Evolutionary conservation across 2,888 invertebrate genomes (phyloP).

Genomic region (Drosophila antonietae): DNA sequence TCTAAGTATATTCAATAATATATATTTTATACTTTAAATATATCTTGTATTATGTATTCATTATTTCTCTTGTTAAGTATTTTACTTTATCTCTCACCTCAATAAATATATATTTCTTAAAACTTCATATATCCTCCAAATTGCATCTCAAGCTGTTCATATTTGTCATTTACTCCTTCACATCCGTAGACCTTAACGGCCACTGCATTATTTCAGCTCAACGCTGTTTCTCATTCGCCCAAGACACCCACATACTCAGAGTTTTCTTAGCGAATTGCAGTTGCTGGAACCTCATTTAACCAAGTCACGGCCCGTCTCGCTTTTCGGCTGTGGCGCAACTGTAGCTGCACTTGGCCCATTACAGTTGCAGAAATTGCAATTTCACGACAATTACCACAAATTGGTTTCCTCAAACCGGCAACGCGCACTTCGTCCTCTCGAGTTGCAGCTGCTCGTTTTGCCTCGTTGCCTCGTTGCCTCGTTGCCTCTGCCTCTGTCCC

Average conservation of each 20-base stretch:
- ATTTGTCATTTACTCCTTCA: conserved; percentile 34
- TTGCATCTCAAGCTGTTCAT: conserved; percentile 12
- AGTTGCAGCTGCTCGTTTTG: conserved; percentile 32
- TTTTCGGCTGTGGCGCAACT: conserved; percentile 18
- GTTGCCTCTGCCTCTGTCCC: conserved; percentile 12
- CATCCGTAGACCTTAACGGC: conserved; percentile 35
- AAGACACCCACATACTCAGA: conserved; percentile 8
- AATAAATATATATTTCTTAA: neutral
- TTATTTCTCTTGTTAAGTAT: too few relatives aligned
- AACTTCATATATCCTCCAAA: neutral
- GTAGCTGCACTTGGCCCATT: conserved; percentile 57
- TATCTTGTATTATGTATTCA: neutral
- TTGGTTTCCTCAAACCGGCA: conserved; percentile 76
- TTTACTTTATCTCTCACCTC: neutral
- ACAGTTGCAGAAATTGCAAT: conserved; percentile 79
- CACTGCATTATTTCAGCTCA: conserved; percentile 44
- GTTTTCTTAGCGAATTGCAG: conserved; percentile 34
- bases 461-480: conserved; percentile 12
- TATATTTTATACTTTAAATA: neutral
- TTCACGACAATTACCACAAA: conserved; percentile 81
- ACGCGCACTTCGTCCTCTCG: conserved; percentile 47
- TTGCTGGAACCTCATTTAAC: conserved; percentile 54
- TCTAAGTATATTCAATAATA: too few relatives aligned
- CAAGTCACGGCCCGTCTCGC: conserved; percentile 45
- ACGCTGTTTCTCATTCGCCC: neutral